Evolutionary conservation across 2,113 vertebrate species (phyloP).

Genomic region (Suricata suricatta): DNA sequence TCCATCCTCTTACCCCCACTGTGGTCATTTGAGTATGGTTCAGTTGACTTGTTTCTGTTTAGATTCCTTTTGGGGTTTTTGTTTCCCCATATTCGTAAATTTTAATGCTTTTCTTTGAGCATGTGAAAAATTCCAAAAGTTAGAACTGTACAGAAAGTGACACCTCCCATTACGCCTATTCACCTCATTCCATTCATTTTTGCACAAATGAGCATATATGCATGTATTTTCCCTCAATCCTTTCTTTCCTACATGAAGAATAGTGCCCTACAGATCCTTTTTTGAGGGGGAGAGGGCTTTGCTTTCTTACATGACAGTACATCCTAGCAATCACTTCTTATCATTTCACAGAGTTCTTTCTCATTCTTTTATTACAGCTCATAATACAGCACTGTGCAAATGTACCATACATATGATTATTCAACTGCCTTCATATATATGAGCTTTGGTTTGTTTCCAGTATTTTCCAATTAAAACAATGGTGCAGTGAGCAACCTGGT

Average conservation of each 20-base stretch:
- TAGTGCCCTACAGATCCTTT: background rate
- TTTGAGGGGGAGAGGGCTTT: background rate
- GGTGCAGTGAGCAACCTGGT: background rate
- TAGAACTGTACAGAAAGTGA: background rate
- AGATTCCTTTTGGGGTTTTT: background rate
- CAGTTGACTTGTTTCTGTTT: background rate
- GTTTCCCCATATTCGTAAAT: background rate
- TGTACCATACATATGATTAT: background rate
- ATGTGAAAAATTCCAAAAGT: background rate
- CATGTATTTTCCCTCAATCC: background rate
- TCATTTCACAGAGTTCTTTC: background rate
- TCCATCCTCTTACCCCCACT: background rate
- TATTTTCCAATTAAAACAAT: background rate
- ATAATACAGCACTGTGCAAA: background rate
- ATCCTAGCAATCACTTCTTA: background rate
- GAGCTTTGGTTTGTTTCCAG: background rate
- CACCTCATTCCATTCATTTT: background rate
- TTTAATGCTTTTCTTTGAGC: background rate
- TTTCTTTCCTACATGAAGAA: background rate
- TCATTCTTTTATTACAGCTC: background rate
- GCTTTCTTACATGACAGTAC: background rate
- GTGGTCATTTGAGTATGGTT: background rate
- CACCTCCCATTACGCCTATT: background rate
- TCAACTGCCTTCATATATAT: background rate
- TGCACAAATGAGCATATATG: background rate